Base-by-base conservation (phyloP, 2,888 invertebrate genomes). In the Osedax frankpressi region DNA sequence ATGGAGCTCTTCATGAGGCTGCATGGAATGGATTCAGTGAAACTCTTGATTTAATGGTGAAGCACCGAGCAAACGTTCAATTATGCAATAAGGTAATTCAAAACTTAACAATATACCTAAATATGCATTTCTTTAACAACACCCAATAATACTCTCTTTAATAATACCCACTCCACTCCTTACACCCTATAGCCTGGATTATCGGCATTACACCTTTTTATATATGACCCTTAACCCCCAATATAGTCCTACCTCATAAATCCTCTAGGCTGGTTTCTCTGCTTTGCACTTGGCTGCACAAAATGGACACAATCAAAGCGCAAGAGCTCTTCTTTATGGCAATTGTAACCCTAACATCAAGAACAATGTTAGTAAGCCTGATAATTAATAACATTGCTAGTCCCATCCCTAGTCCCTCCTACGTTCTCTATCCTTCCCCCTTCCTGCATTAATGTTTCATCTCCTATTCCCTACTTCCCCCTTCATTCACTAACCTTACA, bases 281-380 rank as follows among this genome's bases (percentile, higher is more conserved):
- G 89, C 95, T n/a, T 88, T 96, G 67, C 96, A 96, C 86, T 88
- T 96, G 78, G 91, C 93, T 75, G 93, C 93, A 80, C 95, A 96
- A 87, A 94, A 93, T 85, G 95, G 95, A 0, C 95, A 95, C 87
- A 96, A 95, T 86, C 94, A 95, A 86, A 91, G 92, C 78, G 92
- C 92, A 80, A 85, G 94, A 73, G 92, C 94, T 81, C 86, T 96
- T 14, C 87, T 96, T 65, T 88, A 94, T 79, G 91, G 92, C 0
- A 92, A 92, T 0, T 92, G 92, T 75, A 90, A 91, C 83, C 90
- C 94, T 0, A 92, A 94, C 84, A 86, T 91, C 75, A 92, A 92
- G 84, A 95, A 95, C 82, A 94, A 93, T 86, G 92, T 92, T 79
- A 87, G 85, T 82, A n/a, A n/a, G n/a, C 24, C n/a, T n/a, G n/a